Conservation (phyloP, 2,888 invertebrate species). For the Rhabditophanes sp. region DNA sequence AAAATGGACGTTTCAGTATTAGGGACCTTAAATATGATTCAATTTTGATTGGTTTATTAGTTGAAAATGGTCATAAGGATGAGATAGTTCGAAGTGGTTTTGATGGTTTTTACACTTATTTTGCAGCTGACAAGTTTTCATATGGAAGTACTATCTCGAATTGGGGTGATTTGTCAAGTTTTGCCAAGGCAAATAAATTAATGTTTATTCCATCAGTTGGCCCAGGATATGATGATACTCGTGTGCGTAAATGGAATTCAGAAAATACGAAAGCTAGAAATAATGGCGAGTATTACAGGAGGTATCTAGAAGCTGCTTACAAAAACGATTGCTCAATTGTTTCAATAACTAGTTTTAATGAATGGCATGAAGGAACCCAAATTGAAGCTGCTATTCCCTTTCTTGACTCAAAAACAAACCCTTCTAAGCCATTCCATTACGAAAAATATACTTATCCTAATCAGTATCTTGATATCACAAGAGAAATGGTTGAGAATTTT, state of each 20-base stretch:
- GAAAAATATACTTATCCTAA: slow-evolving; percentile 12
- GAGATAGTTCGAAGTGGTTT: slow-evolving; percentile 41
- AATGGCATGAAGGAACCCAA: slow-evolving; percentile 63
- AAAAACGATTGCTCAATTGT: slow-evolving; percentile 45
- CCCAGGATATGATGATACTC: slow-evolving; percentile 57
- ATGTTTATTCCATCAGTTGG: slow-evolving; percentile 58
- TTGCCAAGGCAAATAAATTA: slow-evolving; percentile 49
- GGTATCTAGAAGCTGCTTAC: slow-evolving; percentile 17
- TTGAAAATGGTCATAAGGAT: too few relatives aligned
- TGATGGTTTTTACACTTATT: slow-evolving; percentile 55
- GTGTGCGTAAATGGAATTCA: slow-evolving; percentile 54
- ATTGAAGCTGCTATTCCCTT: slow-evolving; percentile 55
- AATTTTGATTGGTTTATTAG: slow-evolving; percentile 50
- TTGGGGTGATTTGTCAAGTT: slow-evolving; percentile 15
- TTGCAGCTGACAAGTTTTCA: slow-evolving; percentile 55
- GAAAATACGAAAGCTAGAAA: slow-evolving; percentile 50
- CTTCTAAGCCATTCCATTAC: slow-evolving; percentile 9
- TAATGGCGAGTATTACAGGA: slow-evolving; percentile 55
- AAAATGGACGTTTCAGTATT: slow-evolving; percentile 48
- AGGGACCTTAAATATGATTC: slow-evolving; percentile 52
- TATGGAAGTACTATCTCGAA: slow-evolving; percentile 52
- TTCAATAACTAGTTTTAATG: slow-evolving; percentile 59
- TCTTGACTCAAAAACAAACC: slow-evolving; percentile 44
- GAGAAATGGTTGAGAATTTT: slow-evolving; percentile 17
- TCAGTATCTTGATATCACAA: slow-evolving; percentile 16